phyloP scores from a whole-genome alignment of 2,888 invertebrate species.

The Parnassius glacialis region DNA sequence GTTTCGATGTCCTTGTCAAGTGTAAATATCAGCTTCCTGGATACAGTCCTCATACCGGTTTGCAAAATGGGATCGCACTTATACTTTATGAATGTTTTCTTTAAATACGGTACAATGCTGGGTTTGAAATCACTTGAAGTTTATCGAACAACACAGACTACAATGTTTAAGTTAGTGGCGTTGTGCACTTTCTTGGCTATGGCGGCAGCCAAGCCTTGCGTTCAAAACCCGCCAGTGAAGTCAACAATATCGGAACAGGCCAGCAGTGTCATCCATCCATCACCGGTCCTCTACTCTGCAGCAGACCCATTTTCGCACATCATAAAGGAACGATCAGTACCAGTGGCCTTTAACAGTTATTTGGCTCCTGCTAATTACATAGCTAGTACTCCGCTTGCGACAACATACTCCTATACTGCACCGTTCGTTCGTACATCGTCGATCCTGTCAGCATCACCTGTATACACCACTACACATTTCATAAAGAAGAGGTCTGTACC shows the following conservation, averaged over 20 bases:
- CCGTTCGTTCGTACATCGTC: conserved; percentile 33
- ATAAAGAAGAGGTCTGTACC: conserved; percentile 59
- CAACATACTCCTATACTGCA: conserved; percentile 27
- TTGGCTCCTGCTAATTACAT: conserved; percentile 42
- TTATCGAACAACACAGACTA: conserved; percentile 66
- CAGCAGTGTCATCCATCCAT: conserved; percentile 69
- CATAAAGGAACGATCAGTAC: conserved; percentile 50
- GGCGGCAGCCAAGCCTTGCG: conserved; percentile 68
- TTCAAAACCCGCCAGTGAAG: conserved; percentile 38
- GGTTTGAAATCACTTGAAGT: conserved; percentile 61
- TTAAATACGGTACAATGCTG: conserved; percentile 57
- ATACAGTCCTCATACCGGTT: conserved; percentile 64
- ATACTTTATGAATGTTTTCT: conserved; percentile 56
- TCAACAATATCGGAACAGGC: conserved; percentile 61
- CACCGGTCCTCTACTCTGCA: conserved; percentile 52
- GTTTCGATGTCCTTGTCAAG: conserved; percentile 58
- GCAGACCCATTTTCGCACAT: conserved; percentile 51
- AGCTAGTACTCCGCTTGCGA: conserved; percentile 32
- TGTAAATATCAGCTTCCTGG: conserved; percentile 71
- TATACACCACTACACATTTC: conserved; percentile 47
- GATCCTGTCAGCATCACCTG: conserved; percentile 36
- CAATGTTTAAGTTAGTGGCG: conserved; percentile 78
- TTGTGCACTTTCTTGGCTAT: conserved; percentile 82
- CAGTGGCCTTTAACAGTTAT: conserved; percentile 36
- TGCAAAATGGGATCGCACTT: conserved; percentile 63